phyloP scores from a whole-genome alignment of 1,140 invertebrate genomes.

The Mya arenaria region DNA sequence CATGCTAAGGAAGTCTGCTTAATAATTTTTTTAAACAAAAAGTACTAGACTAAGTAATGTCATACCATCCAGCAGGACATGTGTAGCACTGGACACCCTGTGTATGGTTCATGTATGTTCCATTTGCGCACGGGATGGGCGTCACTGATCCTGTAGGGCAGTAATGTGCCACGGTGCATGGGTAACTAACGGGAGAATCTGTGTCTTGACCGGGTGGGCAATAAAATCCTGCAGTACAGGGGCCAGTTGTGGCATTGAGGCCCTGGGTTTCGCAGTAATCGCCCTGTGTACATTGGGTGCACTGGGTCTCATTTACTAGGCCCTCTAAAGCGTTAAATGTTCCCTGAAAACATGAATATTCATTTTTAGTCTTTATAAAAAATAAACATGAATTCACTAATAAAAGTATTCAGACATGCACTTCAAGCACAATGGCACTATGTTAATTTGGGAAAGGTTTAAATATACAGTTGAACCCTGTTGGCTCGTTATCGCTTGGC shows the following conservation, averaged over 20 bases:
- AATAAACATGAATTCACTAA: too few species aligned
- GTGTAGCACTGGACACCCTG: slow-evolving; percentile 70
- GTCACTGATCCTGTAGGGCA: slow-evolving; percentile 71
- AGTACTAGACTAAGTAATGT: too few species aligned
- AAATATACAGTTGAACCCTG: too few species aligned
- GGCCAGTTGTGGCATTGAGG: slow-evolving; percentile 70
- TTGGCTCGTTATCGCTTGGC: too few species aligned
- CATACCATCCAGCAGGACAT: slow-evolving; percentile 77
- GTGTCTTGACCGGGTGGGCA: slow-evolving; percentile 75
- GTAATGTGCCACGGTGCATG: slow-evolving; percentile 71
- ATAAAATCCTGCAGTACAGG: slow-evolving; percentile 74
- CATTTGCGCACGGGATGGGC: slow-evolving; percentile 74
- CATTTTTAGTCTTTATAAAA: too few species aligned
- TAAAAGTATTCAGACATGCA: too few species aligned
- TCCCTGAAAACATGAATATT: slow-evolving; percentile 66
- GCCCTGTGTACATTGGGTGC: slow-evolving; percentile 70
- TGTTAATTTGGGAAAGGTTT: background rate
- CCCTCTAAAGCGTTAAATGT: slow-evolving; percentile 75
- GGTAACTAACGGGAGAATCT: slow-evolving; percentile 65
- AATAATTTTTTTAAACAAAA: too few species aligned
- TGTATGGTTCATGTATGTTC: slow-evolving; percentile 78
- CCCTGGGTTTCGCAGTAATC: slow-evolving; percentile 72
- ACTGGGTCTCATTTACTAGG: slow-evolving; percentile 61
- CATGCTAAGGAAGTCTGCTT: too few species aligned
- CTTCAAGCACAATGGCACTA: background rate